A percentile compares a stretch with the other conserved stretches of the same genome.
Conservation (phyloP, 1,140 invertebrate genomes). For the Lepidurus packardi region DNA sequence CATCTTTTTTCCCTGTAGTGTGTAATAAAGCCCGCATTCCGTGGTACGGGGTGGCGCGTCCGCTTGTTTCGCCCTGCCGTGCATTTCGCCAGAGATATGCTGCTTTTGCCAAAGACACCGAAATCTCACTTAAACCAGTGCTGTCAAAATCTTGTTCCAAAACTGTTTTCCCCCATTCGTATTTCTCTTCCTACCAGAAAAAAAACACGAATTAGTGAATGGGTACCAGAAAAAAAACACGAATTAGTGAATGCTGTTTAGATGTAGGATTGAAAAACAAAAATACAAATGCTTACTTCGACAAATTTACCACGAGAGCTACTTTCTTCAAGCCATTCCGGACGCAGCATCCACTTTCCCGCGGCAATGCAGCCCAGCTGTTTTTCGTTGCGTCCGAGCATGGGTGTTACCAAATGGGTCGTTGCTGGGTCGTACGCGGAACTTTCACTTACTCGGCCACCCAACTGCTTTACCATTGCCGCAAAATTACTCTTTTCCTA, state of each 20-base stretch:
- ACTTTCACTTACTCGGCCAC: conserved; percentile 58
- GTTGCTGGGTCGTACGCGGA: conserved; percentile 57
- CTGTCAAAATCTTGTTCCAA: conserved; percentile 46
- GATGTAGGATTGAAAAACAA: conserved; percentile 3
- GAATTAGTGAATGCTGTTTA: too few species aligned
- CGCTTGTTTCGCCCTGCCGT: conserved; percentile 41
- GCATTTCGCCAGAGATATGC: conserved; percentile 59
- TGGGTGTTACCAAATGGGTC: conserved; percentile 71
- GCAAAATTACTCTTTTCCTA: conserved; percentile 46
- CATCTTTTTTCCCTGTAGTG: conserved; percentile 53
- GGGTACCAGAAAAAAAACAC: too few species aligned
- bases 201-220: neutral
- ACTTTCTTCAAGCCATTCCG: conserved; percentile 65
- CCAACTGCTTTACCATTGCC: conserved; percentile 55
- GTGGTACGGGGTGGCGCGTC: conserved; percentile 55
- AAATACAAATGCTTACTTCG: conserved; percentile 49
- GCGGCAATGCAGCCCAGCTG: conserved; percentile 72
- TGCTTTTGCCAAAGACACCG: conserved; percentile 44
- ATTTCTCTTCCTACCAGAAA: conserved; percentile 61
- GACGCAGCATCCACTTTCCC: conserved; percentile 79
- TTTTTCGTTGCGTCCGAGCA: conserved; percentile 74
- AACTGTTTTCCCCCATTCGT: conserved; percentile 65
- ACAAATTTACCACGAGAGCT: conserved; percentile 57
- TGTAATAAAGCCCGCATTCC: conserved; percentile 64
- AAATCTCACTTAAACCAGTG: conserved; percentile 46